Evolutionary conservation across 2,113 vertebrate genomes (phyloP).

Genomic region (Ciconia stormi): DNA sequence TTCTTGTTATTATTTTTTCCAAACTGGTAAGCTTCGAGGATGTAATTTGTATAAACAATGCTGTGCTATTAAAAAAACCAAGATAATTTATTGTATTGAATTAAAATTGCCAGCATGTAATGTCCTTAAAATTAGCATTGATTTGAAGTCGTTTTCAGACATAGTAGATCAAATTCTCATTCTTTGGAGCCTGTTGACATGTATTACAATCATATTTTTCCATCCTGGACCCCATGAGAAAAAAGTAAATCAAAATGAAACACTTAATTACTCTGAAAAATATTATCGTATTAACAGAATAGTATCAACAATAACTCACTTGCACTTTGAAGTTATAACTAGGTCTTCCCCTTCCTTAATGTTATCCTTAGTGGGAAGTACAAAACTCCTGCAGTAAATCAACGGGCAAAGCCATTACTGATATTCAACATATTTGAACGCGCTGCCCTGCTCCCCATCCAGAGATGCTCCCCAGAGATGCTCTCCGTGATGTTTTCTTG

Average conservation of each 20-base stretch:
- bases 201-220: neutral
- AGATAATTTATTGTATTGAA: neutral
- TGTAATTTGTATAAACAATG: neutral
- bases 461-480: neutral
- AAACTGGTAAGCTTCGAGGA: neutral
- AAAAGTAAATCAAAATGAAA: neutral
- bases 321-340: neutral
- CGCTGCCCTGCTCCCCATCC: neutral
- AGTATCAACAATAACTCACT: neutral
- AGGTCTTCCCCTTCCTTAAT: neutral
- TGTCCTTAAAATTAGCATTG: neutral
- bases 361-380: neutral
- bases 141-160: neutral
- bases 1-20: neutral
- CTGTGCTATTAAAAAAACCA: neutral
- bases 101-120: neutral
- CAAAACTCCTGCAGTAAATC: neutral
- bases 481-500: neutral
- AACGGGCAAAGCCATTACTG: rapidly evolving
- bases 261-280: neutral
- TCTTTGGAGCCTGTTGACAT: neutral
- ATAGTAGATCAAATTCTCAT: neutral
- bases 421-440: rapidly evolving
- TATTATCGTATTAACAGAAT: neutral
- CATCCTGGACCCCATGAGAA: neutral